phyloP scores from a whole-genome alignment of 2,797 vertebrate species.

The Urocyon cinereoargenteus region DNA sequence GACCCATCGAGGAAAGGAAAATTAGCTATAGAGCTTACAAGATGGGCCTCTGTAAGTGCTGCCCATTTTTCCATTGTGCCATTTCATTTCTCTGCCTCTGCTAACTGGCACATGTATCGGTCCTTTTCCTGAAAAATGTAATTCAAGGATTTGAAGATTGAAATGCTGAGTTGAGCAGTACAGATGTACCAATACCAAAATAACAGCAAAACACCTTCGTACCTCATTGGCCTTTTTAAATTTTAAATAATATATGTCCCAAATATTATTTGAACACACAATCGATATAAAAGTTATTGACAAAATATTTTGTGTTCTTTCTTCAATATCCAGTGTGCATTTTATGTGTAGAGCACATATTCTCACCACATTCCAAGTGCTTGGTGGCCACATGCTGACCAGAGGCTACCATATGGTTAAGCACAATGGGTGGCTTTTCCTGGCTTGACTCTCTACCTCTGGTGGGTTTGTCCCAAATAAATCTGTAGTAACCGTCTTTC shows the following conservation, averaged over 20 bases:
- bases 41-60: neutral
- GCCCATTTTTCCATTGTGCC: slow-evolving; percentile 1
- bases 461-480: slow-evolving; percentile 24
- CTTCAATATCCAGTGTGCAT: neutral
- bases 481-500: slow-evolving; percentile 62
- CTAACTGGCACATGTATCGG: neutral
- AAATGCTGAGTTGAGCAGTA: slow-evolving; percentile 65
- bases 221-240: neutral
- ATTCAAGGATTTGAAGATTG: slow-evolving; percentile 55
- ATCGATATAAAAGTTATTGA: neutral
- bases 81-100: slow-evolving; percentile 41
- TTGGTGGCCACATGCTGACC: neutral
- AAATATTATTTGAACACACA: neutral
- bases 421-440: neutral
- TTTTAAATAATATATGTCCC: neutral
- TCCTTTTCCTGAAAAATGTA: slow-evolving; percentile 53
- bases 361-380: neutral
- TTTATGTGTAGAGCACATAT: neutral
- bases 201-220: neutral
- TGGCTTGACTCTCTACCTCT: slow-evolving; percentile 15
- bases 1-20: neutral
- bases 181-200: neutral
- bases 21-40: neutral
- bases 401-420: neutral
- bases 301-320: neutral